Evolutionary conservation across 2,888 invertebrate species (phyloP).

Genomic region (Agriopis aurantiaria): DNA sequence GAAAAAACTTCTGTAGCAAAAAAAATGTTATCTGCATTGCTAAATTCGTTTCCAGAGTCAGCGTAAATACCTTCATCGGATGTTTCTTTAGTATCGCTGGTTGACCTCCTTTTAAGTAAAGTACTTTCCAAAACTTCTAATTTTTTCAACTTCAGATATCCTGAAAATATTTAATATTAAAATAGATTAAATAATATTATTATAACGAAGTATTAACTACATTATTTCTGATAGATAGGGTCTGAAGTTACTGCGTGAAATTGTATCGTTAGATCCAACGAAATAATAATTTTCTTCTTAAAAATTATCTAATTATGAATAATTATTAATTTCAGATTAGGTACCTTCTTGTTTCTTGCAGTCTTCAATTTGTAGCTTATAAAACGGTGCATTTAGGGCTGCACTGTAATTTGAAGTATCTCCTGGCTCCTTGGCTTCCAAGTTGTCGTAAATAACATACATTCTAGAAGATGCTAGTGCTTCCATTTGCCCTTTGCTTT

Average conservation of each 20-base stretch:
- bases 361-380: slow-evolving; percentile 87
- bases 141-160: slow-evolving; percentile 86
- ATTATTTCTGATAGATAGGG: neutral
- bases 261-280: no score
- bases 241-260: no score
- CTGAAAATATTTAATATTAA: slow-evolving; percentile 67
- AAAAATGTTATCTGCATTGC: slow-evolving; percentile 67
- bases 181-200: no score
- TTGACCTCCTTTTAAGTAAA: slow-evolving; percentile 63
- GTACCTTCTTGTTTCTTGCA: slow-evolving; percentile 53
- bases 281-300: no score
- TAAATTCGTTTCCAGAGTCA: slow-evolving; percentile 79
- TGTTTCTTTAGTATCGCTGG: slow-evolving; percentile 47
- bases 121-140: slow-evolving; percentile 81
- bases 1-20: slow-evolving; percentile 55
- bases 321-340: no score
- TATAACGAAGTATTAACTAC: neutral
- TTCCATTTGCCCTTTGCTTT: slow-evolving; percentile 70
- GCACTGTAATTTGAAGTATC: slow-evolving; percentile 87
- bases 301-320: no score
- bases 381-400: slow-evolving; percentile 87
- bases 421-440: slow-evolving; percentile 89
- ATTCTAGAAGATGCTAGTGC: slow-evolving; percentile 88
- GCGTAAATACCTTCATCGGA: slow-evolving; percentile 75
- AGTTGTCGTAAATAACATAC: slow-evolving; percentile 90